These are phyloP conservation scores for Anguilla anguilla DNA, from an alignment of 2,797 vertebrate species.

Conservation along the genomic window DNA sequence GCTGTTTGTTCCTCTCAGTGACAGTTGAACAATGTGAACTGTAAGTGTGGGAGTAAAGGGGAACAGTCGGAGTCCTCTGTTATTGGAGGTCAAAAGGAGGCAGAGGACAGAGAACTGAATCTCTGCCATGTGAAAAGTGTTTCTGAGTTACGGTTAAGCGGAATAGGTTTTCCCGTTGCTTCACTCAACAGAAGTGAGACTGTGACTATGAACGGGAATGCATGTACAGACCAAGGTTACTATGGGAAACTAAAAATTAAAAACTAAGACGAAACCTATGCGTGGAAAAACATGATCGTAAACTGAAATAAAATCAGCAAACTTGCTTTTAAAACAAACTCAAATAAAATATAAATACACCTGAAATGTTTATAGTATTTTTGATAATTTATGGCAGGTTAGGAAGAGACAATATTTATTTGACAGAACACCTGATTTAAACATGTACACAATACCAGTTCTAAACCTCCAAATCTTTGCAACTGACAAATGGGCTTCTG, in stretches of 20 bases:
- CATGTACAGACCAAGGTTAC: not conserved
- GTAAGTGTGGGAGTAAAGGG: not conserved
- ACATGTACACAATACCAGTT: no score
- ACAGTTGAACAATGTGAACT: not conserved
- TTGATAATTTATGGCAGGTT: no score
- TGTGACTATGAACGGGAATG: not conserved
- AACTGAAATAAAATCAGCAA: no score
- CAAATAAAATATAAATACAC: no score
- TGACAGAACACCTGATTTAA: no score
- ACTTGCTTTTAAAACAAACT: no score
- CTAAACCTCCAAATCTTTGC: no score
- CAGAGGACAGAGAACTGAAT: not conserved
- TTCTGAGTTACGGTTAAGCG: not conserved
- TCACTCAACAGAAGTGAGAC: not conserved
- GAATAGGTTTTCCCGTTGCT: not conserved
- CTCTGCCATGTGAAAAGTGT: not conserved
- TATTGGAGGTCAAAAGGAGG: not conserved
- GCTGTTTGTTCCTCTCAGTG: not conserved
- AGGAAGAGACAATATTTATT: no score
- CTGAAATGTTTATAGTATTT: no score
- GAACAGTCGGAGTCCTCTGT: not conserved
- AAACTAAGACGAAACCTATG: no score
- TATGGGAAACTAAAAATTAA: not conserved
- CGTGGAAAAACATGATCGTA: no score
- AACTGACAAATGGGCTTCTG: no score